Percentiles rank a stretch among this genome's conserved stretches.
Evolutionary conservation across 2,113 vertebrate genomes (phyloP).

Genomic region (Notothenia coriiceps): DNA sequence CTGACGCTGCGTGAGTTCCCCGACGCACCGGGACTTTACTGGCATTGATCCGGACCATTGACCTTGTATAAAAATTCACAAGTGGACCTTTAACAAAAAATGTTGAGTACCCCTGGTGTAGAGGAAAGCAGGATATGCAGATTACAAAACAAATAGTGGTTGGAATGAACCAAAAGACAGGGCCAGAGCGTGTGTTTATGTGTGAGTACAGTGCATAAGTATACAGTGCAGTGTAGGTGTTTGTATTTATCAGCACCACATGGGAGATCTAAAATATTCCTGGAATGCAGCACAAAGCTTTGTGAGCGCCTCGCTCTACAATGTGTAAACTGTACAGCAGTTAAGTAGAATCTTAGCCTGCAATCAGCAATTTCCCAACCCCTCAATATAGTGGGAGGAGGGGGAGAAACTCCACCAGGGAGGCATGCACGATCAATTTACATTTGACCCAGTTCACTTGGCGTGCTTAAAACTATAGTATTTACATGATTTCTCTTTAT

Average conservation of each 20-base stretch:
- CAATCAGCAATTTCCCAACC: slow-evolving; percentile 61
- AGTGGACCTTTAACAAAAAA: too few relatives aligned
- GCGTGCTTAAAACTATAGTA: slow-evolving; percentile 19
- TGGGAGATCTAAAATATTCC: slow-evolving; percentile 71
- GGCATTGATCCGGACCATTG: too few relatives aligned
- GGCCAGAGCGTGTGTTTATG: slow-evolving; percentile 37
- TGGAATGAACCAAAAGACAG: neutral
- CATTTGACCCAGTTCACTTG: slow-evolving; percentile 48
- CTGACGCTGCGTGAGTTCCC: too few relatives aligned
- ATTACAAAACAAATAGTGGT: neutral
- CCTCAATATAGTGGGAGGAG: slow-evolving; percentile 32
- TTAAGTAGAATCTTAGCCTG: slow-evolving; percentile 46
- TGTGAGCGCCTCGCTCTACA: slow-evolving; percentile 55
- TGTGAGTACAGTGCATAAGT: slow-evolving; percentile 37
- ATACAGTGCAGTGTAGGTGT: slow-evolving; percentile 52
- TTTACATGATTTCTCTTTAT: slow-evolving; percentile 34
- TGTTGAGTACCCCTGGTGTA: neutral
- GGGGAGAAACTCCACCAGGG: slow-evolving; percentile 36
- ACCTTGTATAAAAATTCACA: too few relatives aligned
- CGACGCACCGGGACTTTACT: too few relatives aligned
- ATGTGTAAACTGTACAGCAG: slow-evolving; percentile 52
- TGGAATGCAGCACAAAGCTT: slow-evolving; percentile 70
- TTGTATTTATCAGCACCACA: slow-evolving; percentile 66
- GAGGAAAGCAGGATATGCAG: neutral
- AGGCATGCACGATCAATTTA: slow-evolving; percentile 50